Evolutionary conservation across 1,140 invertebrate genomes (phyloP).

Genomic region (Trichoplusia ni): DNA sequence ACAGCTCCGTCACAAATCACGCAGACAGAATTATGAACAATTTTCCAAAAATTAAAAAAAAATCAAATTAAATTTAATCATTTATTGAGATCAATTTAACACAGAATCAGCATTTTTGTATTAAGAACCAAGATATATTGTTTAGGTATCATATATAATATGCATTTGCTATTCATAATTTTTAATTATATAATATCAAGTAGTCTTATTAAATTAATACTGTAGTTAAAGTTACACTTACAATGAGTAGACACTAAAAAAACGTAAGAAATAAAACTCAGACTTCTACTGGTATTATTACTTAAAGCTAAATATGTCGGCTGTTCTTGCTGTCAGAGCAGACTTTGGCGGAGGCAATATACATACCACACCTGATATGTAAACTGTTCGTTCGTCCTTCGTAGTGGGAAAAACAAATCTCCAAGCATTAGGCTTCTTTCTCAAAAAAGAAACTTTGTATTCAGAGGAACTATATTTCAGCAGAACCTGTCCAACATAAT

Average conservation of each 20-base stretch:
- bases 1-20: not conserved
- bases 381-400: slow-evolving; percentile 20
- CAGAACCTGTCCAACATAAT: slow-evolving; percentile 16
- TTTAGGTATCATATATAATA: not conserved
- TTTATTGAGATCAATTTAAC: too few species aligned
- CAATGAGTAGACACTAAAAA: not conserved
- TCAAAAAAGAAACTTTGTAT: slow-evolving; percentile 26
- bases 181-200: not conserved
- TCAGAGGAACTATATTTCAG: slow-evolving; percentile 9
- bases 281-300: not conserved
- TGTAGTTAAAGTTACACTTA: not conserved
- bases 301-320: not conserved
- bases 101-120: too few species aligned
- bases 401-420: slow-evolving; percentile 17
- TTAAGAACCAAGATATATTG: too few species aligned
- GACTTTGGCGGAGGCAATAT: slow-evolving; percentile 1
- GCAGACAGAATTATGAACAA: not conserved
- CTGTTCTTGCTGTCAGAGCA: not conserved
- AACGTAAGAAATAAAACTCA: not conserved
- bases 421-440: slow-evolving; percentile 22
- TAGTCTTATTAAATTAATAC: not conserved
- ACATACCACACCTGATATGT: slow-evolving; percentile 7
- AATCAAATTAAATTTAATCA: too few species aligned
- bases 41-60: not conserved
- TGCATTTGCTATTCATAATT: not conserved